Conservation (phyloP, 1,140 invertebrate species). For the Lasioglossum albipes region DNA sequence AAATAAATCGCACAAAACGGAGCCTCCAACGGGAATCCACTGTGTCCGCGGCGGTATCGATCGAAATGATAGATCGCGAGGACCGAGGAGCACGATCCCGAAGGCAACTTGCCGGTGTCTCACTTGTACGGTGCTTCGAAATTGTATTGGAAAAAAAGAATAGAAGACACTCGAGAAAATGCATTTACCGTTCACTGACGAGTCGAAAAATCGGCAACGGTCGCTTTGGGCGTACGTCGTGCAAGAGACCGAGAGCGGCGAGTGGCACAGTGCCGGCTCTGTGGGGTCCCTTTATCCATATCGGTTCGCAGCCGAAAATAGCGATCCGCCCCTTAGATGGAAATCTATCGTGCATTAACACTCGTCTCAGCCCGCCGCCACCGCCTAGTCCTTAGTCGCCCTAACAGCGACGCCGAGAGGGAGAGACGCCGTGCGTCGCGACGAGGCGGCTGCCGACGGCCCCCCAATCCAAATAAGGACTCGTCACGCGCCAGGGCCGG, state of each 20-base stretch:
- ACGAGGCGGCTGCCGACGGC: conserved; percentile 64
- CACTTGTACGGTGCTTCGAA: background rate
- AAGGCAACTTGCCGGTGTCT: conserved; percentile 1
- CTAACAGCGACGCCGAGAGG: conserved; percentile 50
- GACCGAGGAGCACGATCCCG: conserved; percentile 17
- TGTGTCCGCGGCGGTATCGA: background rate
- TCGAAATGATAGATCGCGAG: background rate
- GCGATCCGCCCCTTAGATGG: conserved; percentile 76
- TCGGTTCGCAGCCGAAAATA: conserved; percentile 73
- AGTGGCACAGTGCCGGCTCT: conserved; percentile 70
- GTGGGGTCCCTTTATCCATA: conserved; percentile 76
- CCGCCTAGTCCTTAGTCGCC: conserved; percentile 57
- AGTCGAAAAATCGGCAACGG: conserved; percentile 63
- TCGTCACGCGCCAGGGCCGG: conserved; percentile 62
- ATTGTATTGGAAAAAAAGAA: background rate
- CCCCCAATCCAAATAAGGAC: conserved; percentile 78
- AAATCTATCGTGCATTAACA: conserved; percentile 69
- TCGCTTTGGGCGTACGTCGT: conserved; percentile 68
- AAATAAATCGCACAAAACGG: background rate
- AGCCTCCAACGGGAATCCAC: background rate
- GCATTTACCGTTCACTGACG: conserved; percentile 58
- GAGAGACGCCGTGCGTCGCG: conserved; percentile 59
- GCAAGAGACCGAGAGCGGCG: conserved; percentile 69
- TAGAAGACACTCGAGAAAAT: background rate
- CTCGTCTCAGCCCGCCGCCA: conserved; percentile 50